Evolutionary conservation across 2,113 vertebrate genomes (phyloP), one percentile per base, ranked within the genome.

Genomic region (Catharus minimus): DNA sequence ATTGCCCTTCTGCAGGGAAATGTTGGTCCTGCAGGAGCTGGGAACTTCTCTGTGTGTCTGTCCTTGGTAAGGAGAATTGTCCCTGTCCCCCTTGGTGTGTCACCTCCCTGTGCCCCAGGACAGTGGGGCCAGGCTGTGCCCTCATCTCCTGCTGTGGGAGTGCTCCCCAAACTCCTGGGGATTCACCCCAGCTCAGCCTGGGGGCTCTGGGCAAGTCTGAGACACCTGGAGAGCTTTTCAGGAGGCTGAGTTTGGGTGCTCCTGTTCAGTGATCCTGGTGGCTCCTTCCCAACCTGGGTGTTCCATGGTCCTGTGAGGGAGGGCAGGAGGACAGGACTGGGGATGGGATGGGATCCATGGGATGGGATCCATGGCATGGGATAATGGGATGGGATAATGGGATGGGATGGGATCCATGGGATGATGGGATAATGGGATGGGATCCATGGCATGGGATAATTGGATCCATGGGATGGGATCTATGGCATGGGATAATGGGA

Each of bases 61-160:
- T 19, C 69, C 21, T 4, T 60, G 30, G 2, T 0, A 4, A 32
- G 49, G 32, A 60, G 5, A 32, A 27, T 6, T 4, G 10, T 18
- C 38, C 49, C 81, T 41, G 9, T 69, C 12, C 16, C 30, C 52
- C 13, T 1, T 0, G 20, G 32, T 39, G 18, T 43, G 38, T 5
- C 39, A 9, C 33, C 38, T 52, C 0, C 0, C 7, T 7, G 23
- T 27, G 56, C 30, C 4, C 50, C 30, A 33, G 16, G 21, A 13
- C 11, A 15, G 20, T 0, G 4, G 39, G 27, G 7, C 17, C 12
- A 11, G 21, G 36, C 22, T 80, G 77, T 89, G 47, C 13, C 21
- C 22, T 12, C 60, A 30, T 62, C 39, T 44, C 16, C 6, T 11
- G 38, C 15, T 0, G 4, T 15, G 38, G 27, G 10, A 66, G 8